Evolutionary conservation across 2,113 vertebrate species (phyloP).

Genomic region (Brienomyrus longianalis): DNA sequence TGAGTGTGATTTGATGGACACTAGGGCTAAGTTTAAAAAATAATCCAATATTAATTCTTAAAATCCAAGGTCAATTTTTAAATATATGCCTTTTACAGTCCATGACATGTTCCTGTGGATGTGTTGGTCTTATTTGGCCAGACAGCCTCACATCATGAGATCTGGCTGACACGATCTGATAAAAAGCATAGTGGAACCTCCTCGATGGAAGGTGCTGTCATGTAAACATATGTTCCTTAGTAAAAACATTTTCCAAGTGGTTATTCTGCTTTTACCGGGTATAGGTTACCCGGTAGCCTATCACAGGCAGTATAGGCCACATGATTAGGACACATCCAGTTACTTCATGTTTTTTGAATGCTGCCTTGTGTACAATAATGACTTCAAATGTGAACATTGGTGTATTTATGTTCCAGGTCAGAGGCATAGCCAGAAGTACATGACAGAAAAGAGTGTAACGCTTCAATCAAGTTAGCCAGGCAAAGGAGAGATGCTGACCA

Average conservation of each 20-base stretch:
- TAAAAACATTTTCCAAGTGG: neutral
- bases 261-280: neutral
- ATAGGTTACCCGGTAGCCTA: neutral
- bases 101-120: neutral
- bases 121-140: neutral
- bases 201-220: neutral
- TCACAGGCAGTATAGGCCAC: neutral
- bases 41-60: neutral
- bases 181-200: neutral
- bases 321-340: neutral
- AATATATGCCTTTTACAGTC: neutral
- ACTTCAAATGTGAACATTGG: neutral
- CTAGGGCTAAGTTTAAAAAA: neutral
- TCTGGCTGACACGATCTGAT: neutral
- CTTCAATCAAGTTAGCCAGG: slow-evolving; percentile 10
- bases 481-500: slow-evolving; percentile 64
- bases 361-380: neutral
- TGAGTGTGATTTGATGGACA: neutral
- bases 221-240: neutral
- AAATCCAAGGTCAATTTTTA: neutral
- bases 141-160: neutral
- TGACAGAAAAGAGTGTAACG: slow-evolving; percentile 28
- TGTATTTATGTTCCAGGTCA: slow-evolving; percentile 37
- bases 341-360: neutral
- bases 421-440: slow-evolving; percentile 21